Percentiles rank a stretch among this genome's conserved stretches.
phyloP scores from a whole-genome alignment of 35 echinoderm and acorn worm species.

The Anneissia japonica region DNA sequence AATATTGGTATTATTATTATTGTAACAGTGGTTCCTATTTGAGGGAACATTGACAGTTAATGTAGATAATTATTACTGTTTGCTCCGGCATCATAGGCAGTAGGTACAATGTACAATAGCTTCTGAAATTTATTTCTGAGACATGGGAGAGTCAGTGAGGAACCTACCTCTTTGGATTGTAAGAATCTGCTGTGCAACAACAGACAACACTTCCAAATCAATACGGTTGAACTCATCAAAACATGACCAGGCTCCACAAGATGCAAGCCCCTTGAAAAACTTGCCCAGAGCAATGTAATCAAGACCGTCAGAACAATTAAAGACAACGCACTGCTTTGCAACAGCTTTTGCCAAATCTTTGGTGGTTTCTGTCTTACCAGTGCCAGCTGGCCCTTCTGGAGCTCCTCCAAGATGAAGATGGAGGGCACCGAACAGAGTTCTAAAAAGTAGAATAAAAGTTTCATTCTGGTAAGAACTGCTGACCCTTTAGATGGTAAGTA shows the following conservation, averaged over 20 bases:
- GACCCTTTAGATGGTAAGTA: no score
- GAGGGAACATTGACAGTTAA: no score
- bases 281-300: slow-evolving; percentile 95
- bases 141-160: not conserved
- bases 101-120: no score
- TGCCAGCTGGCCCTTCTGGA: slow-evolving; percentile 82
- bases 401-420: slow-evolving; percentile 95
- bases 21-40: no score
- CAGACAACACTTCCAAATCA: slow-evolving; percentile 91
- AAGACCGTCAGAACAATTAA: slow-evolving; percentile 96
- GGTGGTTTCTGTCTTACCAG: slow-evolving; percentile 93
- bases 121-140: no score
- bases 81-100: no score
- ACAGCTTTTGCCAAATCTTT: slow-evolving; percentile 98
- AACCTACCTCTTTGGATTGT: slow-evolving; percentile 93
- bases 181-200: slow-evolving; percentile 95
- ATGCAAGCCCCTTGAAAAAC: slow-evolving; percentile 97
- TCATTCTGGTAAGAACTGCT: no score
- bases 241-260: slow-evolving; percentile 94
- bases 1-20: no score
- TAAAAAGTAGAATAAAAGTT: not conserved
- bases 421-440: slow-evolving; percentile 88
- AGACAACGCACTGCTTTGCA: slow-evolving; percentile 97
- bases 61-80: no score
- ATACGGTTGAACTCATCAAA: slow-evolving; percentile 99